Conservation (phyloP, 1,140 invertebrate genomes). For the Drosophila albomicans region DNA sequence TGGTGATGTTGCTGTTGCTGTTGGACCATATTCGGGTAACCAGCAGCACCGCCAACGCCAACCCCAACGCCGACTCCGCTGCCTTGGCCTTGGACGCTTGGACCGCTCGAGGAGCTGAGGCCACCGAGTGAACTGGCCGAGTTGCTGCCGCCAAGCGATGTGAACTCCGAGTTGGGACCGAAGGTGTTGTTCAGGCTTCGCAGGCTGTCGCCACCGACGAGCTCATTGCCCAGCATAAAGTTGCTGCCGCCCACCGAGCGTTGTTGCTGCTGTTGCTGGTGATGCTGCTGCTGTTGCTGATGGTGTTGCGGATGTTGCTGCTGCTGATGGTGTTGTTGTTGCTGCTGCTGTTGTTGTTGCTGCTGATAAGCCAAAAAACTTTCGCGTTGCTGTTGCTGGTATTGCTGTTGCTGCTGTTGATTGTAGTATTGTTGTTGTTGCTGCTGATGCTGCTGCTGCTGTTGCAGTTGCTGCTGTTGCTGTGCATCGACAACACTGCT, state of each 20-base stretch:
- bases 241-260: constrained; percentile 56
- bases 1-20: constrained; percentile 56
- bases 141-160: constrained; percentile 57
- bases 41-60: constrained; percentile 22
- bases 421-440: constrained; percentile 63
- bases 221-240: constrained; percentile 80
- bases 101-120: constrained; percentile 71
- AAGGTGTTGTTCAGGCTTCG: constrained; percentile 82
- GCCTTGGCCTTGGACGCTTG: constrained; percentile 19
- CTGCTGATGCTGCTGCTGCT: constrained; percentile 65
- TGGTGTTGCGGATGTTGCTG: constrained; percentile 57
- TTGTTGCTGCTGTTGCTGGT: constrained; percentile 58
- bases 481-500: constrained; percentile 48
- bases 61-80: constrained; percentile 13
- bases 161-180: constrained; percentile 82
- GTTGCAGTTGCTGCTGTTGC: constrained; percentile 72
- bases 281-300: constrained; percentile 51
- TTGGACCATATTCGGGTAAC: constrained; percentile 69
- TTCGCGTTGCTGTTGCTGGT: constrained; percentile 59
- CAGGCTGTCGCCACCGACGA: constrained; percentile 78
- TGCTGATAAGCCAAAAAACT: constrained; percentile 26
- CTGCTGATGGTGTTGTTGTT: constrained; percentile 56
- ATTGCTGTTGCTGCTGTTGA: constrained; percentile 72
- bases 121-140: constrained; percentile 51
- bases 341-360: constrained; percentile 60